A percentile compares a stretch with the other conserved stretches of the same genome.
Evolutionary conservation across 2,113 vertebrate species (phyloP).

Genomic region (Colinus virginianus): DNA sequence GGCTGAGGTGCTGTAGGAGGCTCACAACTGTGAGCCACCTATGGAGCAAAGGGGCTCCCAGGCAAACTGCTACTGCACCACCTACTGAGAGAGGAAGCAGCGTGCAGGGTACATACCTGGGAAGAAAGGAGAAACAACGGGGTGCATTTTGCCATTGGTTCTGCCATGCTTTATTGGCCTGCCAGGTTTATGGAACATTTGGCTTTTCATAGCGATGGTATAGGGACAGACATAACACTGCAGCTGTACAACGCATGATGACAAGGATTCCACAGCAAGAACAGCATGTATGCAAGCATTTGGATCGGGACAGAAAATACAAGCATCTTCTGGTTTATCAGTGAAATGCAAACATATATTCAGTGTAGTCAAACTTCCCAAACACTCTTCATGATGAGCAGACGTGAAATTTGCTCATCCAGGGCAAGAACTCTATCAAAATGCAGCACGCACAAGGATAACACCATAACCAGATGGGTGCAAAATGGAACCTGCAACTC

Average conservation of each 20-base stretch:
- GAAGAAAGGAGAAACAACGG: conserved; percentile 26
- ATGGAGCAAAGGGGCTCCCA: background rate
- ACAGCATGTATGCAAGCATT: background rate
- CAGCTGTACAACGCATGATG: background rate
- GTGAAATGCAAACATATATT: background rate
- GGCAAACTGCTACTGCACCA: background rate
- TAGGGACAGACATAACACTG: background rate
- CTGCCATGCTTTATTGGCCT: conserved; percentile 64
- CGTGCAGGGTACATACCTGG: background rate
- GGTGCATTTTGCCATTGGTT: background rate
- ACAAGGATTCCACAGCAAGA: background rate
- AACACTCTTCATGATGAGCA: background rate
- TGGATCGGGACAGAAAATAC: background rate
- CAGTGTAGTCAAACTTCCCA: background rate
- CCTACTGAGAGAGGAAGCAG: background rate
- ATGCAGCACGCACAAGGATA: background rate
- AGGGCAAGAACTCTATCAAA: background rate
- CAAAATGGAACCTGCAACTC: background rate
- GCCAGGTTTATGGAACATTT: background rate
- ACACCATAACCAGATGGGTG: background rate
- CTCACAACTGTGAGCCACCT: background rate
- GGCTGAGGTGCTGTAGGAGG: background rate
- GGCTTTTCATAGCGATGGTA: background rate
- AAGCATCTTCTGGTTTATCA: background rate
- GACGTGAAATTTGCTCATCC: background rate